Conservation (phyloP, 64 coral and sea anemone genomes). For the Montipora cactus region DNA sequence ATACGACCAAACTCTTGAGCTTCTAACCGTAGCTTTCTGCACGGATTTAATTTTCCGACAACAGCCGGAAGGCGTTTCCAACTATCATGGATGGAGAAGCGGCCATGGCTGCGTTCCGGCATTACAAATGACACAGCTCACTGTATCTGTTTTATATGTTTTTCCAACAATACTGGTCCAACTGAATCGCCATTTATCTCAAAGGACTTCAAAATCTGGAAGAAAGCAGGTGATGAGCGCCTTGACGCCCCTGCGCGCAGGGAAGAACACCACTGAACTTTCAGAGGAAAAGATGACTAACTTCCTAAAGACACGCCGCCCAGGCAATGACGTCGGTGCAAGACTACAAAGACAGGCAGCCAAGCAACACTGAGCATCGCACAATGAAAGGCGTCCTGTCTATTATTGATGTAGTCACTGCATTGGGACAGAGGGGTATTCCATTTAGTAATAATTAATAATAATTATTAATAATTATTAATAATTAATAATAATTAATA, state of each 20-base stretch:
- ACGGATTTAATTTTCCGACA: background rate
- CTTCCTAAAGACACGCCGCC: slow-evolving; percentile 56
- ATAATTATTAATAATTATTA: too few species aligned
- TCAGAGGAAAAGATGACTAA: slow-evolving; percentile 57
- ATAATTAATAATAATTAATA: too few species aligned
- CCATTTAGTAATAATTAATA: background rate
- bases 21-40: too few species aligned
- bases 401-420: slow-evolving; percentile 63
- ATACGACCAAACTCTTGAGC: slow-evolving; percentile 57
- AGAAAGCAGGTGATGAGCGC: slow-evolving; percentile 56
- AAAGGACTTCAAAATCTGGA: slow-evolving; percentile 62
- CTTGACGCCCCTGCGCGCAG: slow-evolving; percentile 49
- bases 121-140: slow-evolving; percentile 54
- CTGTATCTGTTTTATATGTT: slow-evolving; percentile 61
- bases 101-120: slow-evolving; percentile 32
- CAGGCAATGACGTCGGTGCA: slow-evolving; percentile 60
- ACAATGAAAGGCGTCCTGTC: slow-evolving; percentile 45
- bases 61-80: slow-evolving; percentile 66
- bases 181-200: slow-evolving; percentile 70
- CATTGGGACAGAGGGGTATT: slow-evolving; percentile 71
- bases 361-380: slow-evolving; percentile 28
- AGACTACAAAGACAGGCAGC: slow-evolving; percentile 55
- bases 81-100: slow-evolving; percentile 6
- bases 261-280: slow-evolving; percentile 37
- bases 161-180: slow-evolving; percentile 42